These are phyloP conservation scores for Megalops cyprinoides DNA, from an alignment of 2,797 vertebrate species.

Conservation along the genomic window DNA sequence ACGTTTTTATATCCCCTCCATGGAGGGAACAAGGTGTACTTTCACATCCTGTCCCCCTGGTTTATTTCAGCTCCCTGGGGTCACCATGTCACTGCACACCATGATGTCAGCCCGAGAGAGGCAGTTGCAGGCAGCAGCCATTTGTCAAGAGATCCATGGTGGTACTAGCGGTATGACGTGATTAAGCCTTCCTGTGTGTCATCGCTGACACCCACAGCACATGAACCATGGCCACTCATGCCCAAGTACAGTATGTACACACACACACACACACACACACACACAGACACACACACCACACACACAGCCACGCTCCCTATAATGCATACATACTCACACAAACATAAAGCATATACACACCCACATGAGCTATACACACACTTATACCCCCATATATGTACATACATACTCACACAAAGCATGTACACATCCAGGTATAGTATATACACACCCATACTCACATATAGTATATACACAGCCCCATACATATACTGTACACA, in stretches of 20 bases:
- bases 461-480: not conserved
- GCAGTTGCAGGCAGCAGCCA: slow-evolving; percentile 88
- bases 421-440: not conserved
- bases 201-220: not conserved
- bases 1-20: not conserved
- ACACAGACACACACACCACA: not conserved
- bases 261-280: not conserved
- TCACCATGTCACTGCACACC: slow-evolving; percentile 85
- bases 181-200: slow-evolving; percentile 12
- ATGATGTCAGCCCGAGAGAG: slow-evolving; percentile 84
- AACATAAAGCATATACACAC: not conserved
- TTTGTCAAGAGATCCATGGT: slow-evolving; percentile 90
- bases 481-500: not conserved
- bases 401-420: not conserved
- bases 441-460: not conserved
- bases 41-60: slow-evolving; percentile 13
- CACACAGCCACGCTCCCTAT: not conserved
- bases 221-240: too few relatives aligned
- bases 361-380: not conserved
- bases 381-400: not conserved
- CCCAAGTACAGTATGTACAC: not conserved
- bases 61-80: slow-evolving; percentile 64
- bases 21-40: slow-evolving; percentile 34
- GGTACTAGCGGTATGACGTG: slow-evolving; percentile 77
- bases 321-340: not conserved